Conservation (phyloP, 2,888 invertebrate species). For the Drosophila stalkeri region DNA sequence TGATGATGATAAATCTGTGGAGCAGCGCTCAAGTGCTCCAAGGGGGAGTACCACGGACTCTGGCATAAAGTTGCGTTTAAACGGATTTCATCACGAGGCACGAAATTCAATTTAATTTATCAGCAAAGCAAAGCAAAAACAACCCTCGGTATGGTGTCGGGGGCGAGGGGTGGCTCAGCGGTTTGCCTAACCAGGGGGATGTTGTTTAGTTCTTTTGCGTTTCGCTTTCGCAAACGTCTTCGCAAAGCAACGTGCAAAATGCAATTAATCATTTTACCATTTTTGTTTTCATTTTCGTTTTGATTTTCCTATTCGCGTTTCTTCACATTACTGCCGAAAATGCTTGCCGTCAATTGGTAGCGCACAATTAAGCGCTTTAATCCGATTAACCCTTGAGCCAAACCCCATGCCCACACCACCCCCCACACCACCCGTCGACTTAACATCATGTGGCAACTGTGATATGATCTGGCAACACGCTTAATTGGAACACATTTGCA, state of each 20-base stretch:
- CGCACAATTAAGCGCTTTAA: constrained; percentile 11
- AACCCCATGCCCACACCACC: background rate
- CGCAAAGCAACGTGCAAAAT: constrained; percentile 26
- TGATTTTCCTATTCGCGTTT: background rate
- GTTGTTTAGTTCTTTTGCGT: background rate
- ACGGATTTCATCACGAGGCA: constrained; percentile 71
- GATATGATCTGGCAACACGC: constrained; percentile 30
- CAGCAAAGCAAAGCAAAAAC: constrained; percentile 51
- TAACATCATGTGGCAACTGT: constrained; percentile 9
- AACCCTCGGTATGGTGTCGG: constrained; percentile 25
- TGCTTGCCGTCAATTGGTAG: background rate
- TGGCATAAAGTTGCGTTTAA: constrained; percentile 68
- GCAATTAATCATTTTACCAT: constrained; percentile 68
- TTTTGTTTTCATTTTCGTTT: constrained; percentile 5
- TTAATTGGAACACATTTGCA: constrained; percentile 53
- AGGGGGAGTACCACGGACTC: background rate
- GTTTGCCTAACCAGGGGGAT: background rate
- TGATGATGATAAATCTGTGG: constrained; percentile 33
- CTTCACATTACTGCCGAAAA: background rate
- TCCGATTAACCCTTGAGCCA: constrained; percentile 11
- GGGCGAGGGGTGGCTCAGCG: background rate
- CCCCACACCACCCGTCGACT: background rate
- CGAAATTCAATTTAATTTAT: constrained; percentile 76
- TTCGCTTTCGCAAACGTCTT: constrained; percentile 1
- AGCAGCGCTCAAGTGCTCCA: constrained; percentile 5